These are phyloP conservation scores for Helleia helle DNA, from an alignment of 2,888 invertebrate species.

Conservation along the genomic window DNA sequence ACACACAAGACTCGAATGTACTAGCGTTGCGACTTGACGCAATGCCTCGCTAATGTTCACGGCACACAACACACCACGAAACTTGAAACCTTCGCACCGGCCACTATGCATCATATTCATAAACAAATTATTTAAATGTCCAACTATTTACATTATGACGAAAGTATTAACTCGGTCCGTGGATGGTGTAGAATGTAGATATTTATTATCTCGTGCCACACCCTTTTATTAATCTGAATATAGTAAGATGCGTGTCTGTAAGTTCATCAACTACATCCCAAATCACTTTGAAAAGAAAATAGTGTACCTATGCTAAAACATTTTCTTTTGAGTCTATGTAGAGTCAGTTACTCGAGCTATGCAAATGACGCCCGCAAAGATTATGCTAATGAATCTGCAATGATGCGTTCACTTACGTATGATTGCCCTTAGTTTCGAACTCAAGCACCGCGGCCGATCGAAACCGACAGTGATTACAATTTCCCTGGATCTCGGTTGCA, in stretches of 20 bases:
- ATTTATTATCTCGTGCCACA: background rate
- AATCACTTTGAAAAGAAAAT: too few species aligned
- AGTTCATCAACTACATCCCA: too few species aligned
- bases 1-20: slow-evolving; percentile 23
- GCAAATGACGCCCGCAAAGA: slow-evolving; percentile 10
- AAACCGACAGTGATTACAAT: slow-evolving; percentile 73
- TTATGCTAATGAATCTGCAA: slow-evolving; percentile 34
- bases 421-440: slow-evolving; percentile 46
- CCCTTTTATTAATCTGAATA: too few species aligned
- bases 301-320: too few species aligned
- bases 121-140: background rate
- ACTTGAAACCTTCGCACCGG: slow-evolving; percentile 15
- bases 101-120: background rate
- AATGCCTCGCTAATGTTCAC: slow-evolving; percentile 40
- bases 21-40: slow-evolving; percentile 53
- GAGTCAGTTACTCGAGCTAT: too few species aligned
- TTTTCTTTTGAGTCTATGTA: too few species aligned
- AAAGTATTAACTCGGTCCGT: background rate
- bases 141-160: slow-evolving; percentile 31
- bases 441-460: slow-evolving; percentile 49
- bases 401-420: slow-evolving; percentile 26
- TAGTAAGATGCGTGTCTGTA: too few species aligned
- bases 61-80: slow-evolving; percentile 36
- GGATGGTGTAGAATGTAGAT: background rate
- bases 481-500: slow-evolving; percentile 65